These are phyloP conservation scores for Lithophane leautieri DNA, from an alignment of 2,888 invertebrate species.

Conservation along the genomic window DNA sequence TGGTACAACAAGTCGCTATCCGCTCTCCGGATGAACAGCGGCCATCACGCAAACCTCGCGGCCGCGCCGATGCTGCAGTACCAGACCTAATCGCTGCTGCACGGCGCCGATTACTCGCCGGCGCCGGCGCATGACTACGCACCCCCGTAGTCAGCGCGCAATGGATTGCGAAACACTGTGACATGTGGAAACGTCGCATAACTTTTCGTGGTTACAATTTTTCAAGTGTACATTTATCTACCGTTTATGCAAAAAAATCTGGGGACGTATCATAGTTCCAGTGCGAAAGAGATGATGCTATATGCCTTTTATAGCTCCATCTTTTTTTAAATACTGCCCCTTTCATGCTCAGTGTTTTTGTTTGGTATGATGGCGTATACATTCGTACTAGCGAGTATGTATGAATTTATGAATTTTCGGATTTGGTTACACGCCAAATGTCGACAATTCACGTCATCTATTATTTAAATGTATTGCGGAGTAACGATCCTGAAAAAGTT, in stretches of 20 bases:
- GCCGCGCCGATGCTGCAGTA: constrained; percentile 99
- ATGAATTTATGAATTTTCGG: constrained; percentile 40
- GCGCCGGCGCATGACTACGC: constrained; percentile 89
- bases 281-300: background rate
- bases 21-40: constrained; percentile 98
- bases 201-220: constrained; percentile 39
- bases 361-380: constrained; percentile 7
- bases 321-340: background rate
- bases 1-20: constrained; percentile 99
- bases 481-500: background rate
- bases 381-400: constrained; percentile 60
- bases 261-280: background rate
- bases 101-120: constrained; percentile 89
- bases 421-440: constrained; percentile 26
- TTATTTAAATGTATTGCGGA: background rate
- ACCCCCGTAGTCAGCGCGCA: constrained; percentile 78
- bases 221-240: constrained; percentile 33
- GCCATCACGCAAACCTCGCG: constrained; percentile 98
- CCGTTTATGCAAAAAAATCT: background rate
- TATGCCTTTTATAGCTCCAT: background rate
- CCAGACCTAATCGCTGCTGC: constrained; percentile 96
- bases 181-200: constrained; percentile 59
- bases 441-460: constrained; percentile 33
- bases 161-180: constrained; percentile 47
- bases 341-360: background rate